Conservation (phyloP, 2,113 vertebrate genomes). For the Carassius carassius region DNA sequence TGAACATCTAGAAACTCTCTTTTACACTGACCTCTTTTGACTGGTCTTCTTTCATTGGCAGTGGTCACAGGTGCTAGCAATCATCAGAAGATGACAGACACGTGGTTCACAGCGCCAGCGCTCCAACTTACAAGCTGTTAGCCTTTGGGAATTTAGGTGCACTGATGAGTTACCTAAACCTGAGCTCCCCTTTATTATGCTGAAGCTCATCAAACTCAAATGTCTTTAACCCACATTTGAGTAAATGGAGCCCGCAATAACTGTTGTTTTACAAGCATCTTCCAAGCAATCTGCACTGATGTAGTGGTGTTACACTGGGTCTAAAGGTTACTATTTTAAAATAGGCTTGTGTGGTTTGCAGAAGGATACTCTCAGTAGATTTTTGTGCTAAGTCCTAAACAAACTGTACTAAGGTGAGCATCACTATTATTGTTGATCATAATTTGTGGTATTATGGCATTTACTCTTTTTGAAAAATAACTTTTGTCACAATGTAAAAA, state of each 20-base stretch:
- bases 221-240: neutral
- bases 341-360: slow-evolving; percentile 7
- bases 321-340: slow-evolving; percentile 28
- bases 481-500: neutral
- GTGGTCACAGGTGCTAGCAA: neutral
- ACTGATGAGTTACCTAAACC: neutral
- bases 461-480: neutral
- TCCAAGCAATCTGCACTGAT: neutral
- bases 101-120: neutral
- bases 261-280: slow-evolving; percentile 3
- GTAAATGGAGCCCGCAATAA: neutral
- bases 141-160: neutral
- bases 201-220: neutral
- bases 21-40: neutral
- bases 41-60: neutral
- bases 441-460: neutral
- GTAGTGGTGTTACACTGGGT: neutral
- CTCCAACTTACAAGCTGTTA: neutral
- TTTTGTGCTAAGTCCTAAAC: neutral
- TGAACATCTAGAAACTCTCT: slow-evolving; percentile 20
- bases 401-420: neutral
- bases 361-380: neutral
- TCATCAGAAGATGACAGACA: slow-evolving; percentile 12
- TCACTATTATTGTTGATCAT: too few species aligned
- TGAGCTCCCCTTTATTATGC: neutral